A percentile compares a stretch with the other conserved stretches of the same genome.
These are phyloP conservation scores for Athrips mouffetella DNA, from an alignment of 2,888 invertebrate species.

Conservation along the genomic window DNA sequence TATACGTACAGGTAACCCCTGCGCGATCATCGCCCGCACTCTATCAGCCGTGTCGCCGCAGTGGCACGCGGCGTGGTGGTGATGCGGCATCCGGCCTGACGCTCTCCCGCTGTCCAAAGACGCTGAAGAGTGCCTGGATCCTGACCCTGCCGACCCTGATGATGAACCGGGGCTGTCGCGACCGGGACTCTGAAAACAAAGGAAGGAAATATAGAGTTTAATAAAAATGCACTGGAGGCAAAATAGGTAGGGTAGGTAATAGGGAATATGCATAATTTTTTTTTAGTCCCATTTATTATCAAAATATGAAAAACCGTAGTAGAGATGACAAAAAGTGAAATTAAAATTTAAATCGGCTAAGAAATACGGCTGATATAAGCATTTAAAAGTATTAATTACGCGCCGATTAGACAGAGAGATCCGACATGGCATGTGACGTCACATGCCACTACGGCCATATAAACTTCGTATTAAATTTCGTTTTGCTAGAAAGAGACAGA, in stretches of 20 bases:
- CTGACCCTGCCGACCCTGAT: constrained; percentile 91
- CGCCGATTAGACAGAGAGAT: too few relatives aligned
- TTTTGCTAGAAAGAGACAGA: too few relatives aligned
- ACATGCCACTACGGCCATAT: too few relatives aligned
- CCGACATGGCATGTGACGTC: too few relatives aligned
- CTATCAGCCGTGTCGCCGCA: constrained; percentile 87
- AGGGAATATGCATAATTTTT: too few relatives aligned
- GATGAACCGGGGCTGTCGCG: constrained; percentile 94
- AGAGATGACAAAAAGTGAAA: too few relatives aligned
- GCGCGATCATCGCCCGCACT: constrained; percentile 80
- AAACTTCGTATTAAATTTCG: too few relatives aligned
- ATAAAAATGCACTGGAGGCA: neutral
- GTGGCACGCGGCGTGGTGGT: constrained; percentile 86
- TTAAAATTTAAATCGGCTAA: too few relatives aligned
- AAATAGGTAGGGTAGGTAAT: neutral
- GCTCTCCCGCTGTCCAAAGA: constrained; percentile 95
- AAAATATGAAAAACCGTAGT: too few relatives aligned
- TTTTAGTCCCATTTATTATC: too few relatives aligned
- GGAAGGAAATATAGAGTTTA: neutral
- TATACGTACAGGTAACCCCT: constrained; percentile 82
- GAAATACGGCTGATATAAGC: too few relatives aligned
- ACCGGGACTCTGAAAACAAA: constrained; percentile 86
- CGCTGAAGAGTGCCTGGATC: constrained; percentile 93
- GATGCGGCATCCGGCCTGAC: constrained; percentile 86
- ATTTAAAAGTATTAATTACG: too few relatives aligned